Evolutionary conservation across 2,888 invertebrate species (phyloP), one percentile per base, ranked within the genome.

Genomic region (Neoaliturus tenellus): DNA sequence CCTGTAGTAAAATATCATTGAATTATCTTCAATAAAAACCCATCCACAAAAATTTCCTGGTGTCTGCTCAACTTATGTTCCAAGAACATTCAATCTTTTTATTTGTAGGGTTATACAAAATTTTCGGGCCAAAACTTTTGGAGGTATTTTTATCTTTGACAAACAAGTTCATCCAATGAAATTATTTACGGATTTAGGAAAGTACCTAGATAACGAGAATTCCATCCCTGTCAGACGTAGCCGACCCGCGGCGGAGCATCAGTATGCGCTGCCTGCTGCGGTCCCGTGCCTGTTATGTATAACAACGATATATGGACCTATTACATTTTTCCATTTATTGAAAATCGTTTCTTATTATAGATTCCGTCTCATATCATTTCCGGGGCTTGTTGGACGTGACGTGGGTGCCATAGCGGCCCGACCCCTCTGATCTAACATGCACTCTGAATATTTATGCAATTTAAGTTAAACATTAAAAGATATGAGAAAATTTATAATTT

Each of bases 301-400:
- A 62, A 62, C 62, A 62, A 23, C 23, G 31, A 62, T 62, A 31
- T 25, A 62, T 31, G 31, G 62, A 1, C 28, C 62, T 62, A 62
- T 62, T 62, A 62, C 62, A 62, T 62, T 62, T 62, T 62, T 62
- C 28, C 62, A 25, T 25, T 28, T 62, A 62, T 62, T 62, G 62
- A 62, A 62, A 28, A 62, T 62, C 62, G 62, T 62, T 62, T 62
- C 31, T 25, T 20, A 3, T 62, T 28, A 62, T 62, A 28, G 28
- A 62, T 62, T 62, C 62, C 6, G 62, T 28, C 62, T 28, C 62
- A 17, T 62, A 62, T 62, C 62, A 62, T 28, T 28, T 14, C 28
- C 2, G 25, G 17, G 62, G 1, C 31, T 31, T 31, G 10, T 6
- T 4, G 12, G 5, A 62, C 62, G 62, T 62, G 62, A 62, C 28